These are phyloP conservation scores for Caerostris extrusa DNA, from an alignment of 1,140 invertebrate genomes.

Conservation along the genomic window DNA sequence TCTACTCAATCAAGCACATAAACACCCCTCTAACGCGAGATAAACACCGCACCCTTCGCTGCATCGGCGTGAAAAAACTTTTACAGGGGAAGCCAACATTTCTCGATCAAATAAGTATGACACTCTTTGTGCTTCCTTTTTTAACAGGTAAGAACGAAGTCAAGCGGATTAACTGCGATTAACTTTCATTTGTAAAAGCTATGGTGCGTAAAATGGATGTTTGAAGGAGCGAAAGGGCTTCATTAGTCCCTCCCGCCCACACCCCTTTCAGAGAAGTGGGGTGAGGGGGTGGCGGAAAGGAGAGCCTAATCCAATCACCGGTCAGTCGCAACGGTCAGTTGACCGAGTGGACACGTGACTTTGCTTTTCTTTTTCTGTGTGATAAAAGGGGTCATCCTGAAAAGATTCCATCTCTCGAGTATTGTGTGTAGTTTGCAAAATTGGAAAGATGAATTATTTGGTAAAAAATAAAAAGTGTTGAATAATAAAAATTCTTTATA, in stretches of 20 bases:
- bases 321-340: slow-evolving; percentile 72
- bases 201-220: slow-evolving; percentile 60
- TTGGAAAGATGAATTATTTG: too few relatives aligned
- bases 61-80: neutral
- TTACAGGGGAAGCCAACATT: slow-evolving; percentile 24
- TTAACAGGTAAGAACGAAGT: slow-evolving; percentile 33
- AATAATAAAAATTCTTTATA: too few relatives aligned
- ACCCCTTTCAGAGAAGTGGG: neutral
- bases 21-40: neutral
- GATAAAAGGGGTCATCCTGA: slow-evolving; percentile 22
- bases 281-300: neutral
- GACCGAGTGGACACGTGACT: slow-evolving; percentile 47
- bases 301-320: slow-evolving; percentile 71
- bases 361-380: neutral
- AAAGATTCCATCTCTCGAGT: neutral
- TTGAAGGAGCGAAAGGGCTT: slow-evolving; percentile 66
- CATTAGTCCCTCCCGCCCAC: slow-evolving; percentile 43
- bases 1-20: neutral
- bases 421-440: too few relatives aligned
- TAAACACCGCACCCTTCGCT: neutral
- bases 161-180: slow-evolving; percentile 65
- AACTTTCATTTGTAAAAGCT: slow-evolving; percentile 75
- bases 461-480: too few relatives aligned
- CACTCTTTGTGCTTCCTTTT: slow-evolving; percentile 43
- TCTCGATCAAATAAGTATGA: slow-evolving; percentile 10